Evolutionary conservation across 1,140 invertebrate genomes (phyloP), one percentile per base, ranked within the genome.

Genomic region (Saccostrea cuccullata): DNA sequence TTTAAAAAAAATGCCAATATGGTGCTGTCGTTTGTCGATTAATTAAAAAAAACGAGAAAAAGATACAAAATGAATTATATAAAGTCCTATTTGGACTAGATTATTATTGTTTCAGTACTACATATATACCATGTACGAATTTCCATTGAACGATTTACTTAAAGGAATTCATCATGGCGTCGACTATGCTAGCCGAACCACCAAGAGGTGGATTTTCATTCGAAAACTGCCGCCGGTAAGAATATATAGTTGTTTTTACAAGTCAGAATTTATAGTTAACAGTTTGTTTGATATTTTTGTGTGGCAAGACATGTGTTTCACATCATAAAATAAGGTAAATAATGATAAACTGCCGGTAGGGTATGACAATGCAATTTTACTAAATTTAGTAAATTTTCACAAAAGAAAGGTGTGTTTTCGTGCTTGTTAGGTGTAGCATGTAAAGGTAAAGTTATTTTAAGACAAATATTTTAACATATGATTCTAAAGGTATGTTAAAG

Each of bases 211-310:
- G 94, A 83, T 94, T 94, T 93, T 92, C 91, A 15, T 94, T 94
- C 88, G 98, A 98, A 92, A 98, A 98, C 93, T 98, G 97, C 93
- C 96, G 96, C 94, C 96, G 98, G 98, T 98, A 96, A 95, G 89
- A 55, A 90, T 67, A 84, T 88, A 82, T 40, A 8, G 67, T 64
- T 89, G 12, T 17, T 86, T 64, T 55, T 55, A 12, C 11, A 55
- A 67, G 26, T 64, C 56, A 23, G 9, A 83, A 84, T 26, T 84
- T 84, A 23, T 58, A 15, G 2, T 58, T 26, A 84, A 73, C 8
- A 9, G 67, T 26, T 26, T 26, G 13, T 73, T 30, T 30, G 67
- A 23, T 9, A 9, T 73, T 30, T 5, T 26, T 26, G 26, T 60
- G 5, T 60, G 13, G 58, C 13, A 4, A 9, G 13, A 13, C 58